phyloP scores from a whole-genome alignment of 2,797 vertebrate species.

The Melanitta fusca region DNA sequence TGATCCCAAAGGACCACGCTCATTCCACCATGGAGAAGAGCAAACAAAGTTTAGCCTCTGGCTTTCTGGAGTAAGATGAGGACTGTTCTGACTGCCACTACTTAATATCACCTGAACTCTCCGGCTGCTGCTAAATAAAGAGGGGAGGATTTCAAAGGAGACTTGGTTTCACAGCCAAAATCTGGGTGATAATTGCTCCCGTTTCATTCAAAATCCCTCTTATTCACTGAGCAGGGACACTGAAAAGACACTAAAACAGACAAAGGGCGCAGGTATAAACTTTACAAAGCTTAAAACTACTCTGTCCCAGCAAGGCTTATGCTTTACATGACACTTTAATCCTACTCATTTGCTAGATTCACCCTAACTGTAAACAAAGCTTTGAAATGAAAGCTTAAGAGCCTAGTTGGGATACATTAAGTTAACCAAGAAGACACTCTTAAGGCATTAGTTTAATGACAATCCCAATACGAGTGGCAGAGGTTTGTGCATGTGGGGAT shows the following conservation, averaged over 20 bases:
- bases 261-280: slow-evolving; percentile 28
- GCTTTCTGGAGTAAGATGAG: not conserved
- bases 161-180: slow-evolving; percentile 31
- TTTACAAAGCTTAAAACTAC: slow-evolving; percentile 64
- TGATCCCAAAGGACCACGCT: not conserved
- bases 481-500: slow-evolving; percentile 5
- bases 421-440: slow-evolving; percentile 65
- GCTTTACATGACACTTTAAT: slow-evolving; percentile 73
- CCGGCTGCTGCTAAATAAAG: slow-evolving; percentile 6
- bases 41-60: not conserved
- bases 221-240: slow-evolving; percentile 10
- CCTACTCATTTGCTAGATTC: slow-evolving; percentile 78
- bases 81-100: not conserved
- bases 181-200: slow-evolving; percentile 36
- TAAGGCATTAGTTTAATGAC: slow-evolving; percentile 67
- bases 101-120: slow-evolving; percentile 23
- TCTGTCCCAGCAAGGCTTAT: slow-evolving; percentile 47
- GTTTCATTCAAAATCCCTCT: slow-evolving; percentile 48
- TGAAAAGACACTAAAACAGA: slow-evolving; percentile 19
- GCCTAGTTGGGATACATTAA: slow-evolving; percentile 67
- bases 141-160: slow-evolving; percentile 53
- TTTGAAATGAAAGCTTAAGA: slow-evolving; percentile 73
- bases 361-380: slow-evolving; percentile 69
- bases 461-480: slow-evolving; percentile 19
- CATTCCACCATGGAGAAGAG: not conserved